These are phyloP conservation scores for Cirrhinus mrigala DNA, from an alignment of 2,797 vertebrate genomes.

Conservation along the genomic window DNA sequence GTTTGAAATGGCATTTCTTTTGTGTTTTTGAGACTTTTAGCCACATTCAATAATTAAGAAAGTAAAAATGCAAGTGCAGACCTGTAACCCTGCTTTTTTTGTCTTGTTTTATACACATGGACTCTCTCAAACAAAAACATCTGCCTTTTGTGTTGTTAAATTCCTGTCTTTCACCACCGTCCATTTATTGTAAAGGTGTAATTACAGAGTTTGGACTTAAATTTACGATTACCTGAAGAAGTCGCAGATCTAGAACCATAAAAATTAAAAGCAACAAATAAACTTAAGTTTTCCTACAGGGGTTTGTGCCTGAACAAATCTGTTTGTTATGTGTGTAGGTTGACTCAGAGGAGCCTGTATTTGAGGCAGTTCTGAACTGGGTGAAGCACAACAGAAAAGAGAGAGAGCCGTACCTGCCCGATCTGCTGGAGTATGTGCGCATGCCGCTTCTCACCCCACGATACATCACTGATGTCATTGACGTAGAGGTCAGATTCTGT, in stretches of 20 bases:
- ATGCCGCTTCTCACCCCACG: conserved; percentile 96
- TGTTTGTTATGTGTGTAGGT: conserved; percentile 78
- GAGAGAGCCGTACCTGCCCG: conserved; percentile 88
- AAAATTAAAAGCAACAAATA: conserved; percentile 31
- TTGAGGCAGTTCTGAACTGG: conserved; percentile 97
- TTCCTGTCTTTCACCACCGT: conserved; percentile 65
- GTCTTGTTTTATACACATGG: conserved; percentile 4
- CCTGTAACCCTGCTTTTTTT: conserved; percentile 15
- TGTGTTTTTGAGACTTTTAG: neutral
- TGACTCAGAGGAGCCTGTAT: conserved; percentile 97
- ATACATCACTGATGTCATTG: conserved; percentile 98
- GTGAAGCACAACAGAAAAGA: conserved; percentile 95
- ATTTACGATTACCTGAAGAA: conserved; percentile 63
- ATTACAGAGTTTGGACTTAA: conserved; percentile 65
- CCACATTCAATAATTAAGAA: neutral
- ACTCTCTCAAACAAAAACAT: conserved; percentile 52
- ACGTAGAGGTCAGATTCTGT: conserved; percentile 87
- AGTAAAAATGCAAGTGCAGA: neutral
- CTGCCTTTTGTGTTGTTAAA: conserved; percentile 68
- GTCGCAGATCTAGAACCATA: neutral
- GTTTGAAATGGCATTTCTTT: neutral
- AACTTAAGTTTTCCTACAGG: conserved; percentile 2
- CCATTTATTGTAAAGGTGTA: conserved; percentile 63
- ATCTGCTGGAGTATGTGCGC: conserved; percentile 94
- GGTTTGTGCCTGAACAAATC: conserved; percentile 37